Evolutionary conservation across 2,113 vertebrate genomes (phyloP).

Genomic region (Chaetops frenatus): DNA sequence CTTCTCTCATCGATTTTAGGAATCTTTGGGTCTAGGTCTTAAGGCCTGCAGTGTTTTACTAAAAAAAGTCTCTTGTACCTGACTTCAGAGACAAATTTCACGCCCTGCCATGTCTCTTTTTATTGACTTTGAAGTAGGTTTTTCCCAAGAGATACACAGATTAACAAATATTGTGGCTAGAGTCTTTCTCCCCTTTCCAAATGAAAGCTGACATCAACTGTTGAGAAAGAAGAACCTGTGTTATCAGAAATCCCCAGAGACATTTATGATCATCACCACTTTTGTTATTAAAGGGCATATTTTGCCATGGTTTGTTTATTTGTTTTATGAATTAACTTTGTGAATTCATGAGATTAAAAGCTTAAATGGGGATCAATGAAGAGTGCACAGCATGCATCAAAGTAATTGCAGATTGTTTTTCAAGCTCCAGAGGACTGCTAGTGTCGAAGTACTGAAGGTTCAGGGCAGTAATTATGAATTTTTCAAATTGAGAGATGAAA

Average conservation of each 20-base stretch:
- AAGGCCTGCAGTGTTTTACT: not conserved
- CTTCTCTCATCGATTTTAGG: not conserved
- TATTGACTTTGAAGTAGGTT: not conserved
- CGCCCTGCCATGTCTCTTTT: not conserved
- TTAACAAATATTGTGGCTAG: not conserved
- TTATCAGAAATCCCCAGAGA: not conserved
- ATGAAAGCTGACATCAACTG: conserved; percentile 7
- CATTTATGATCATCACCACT: not conserved
- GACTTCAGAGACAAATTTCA: not conserved
- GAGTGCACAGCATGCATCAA: conserved; percentile 52
- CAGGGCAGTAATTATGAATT: conserved; percentile 30
- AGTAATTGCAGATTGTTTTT: conserved; percentile 50
- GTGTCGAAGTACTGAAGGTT: not conserved
- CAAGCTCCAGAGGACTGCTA: not conserved
- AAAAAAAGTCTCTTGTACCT: not conserved
- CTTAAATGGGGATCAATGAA: conserved; percentile 50
- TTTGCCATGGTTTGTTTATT: conserved; percentile 48
- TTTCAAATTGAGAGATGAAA: conserved; percentile 48
- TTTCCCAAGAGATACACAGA: not conserved
- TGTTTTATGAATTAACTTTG: conserved; percentile 44
- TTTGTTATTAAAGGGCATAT: conserved; percentile 1
- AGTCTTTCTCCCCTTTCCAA: not conserved
- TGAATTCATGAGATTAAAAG: conserved; percentile 60
- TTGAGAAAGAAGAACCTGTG: not conserved
- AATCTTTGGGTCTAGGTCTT: not conserved